Base-by-base conservation (phyloP, 2,113 vertebrate species). In the Tylochromis polylepis region DNA sequence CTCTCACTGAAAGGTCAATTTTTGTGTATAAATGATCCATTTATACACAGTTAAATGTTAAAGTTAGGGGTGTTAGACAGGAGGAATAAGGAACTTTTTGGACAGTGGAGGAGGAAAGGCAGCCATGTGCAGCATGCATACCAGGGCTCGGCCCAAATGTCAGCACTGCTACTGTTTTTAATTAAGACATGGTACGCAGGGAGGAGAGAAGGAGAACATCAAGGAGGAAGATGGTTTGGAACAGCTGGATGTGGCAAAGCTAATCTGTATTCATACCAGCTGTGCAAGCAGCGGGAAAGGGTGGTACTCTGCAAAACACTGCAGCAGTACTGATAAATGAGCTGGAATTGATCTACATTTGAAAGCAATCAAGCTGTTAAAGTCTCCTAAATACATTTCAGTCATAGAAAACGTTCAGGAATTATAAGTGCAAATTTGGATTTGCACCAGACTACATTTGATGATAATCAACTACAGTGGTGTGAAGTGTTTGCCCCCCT, bases 241-340 rank as follows among this genome's bases (percentile, higher is more conserved):
- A 90, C 95, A 94, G 92, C 88, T 95, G 93, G 90, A 92, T 85
- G 81, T 57, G 43, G 81, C 36, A 79, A 81, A 85, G 49, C 70
- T 34, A 75, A 46, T 79, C 86, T 88, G 70, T 75, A 85, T 85
- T 87, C 79, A 82, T 70, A 82, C 24, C 27, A 41, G 56, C 91
- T 90, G 89, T 88, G 85, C 49, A 27, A 81, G 90, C 81, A 67
- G 90, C 79, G 51, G 81, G 58, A 86, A 75, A 31, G 79, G 81
- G 60, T 65, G 59, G 38, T 36, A 72, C 41, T 29, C 31, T 83
- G 38, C 58, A 43, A 85, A 18, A 16, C n/a, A 82, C 36, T 22
- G 29, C 38, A 70, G 36, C 16, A 70, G n/a, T 38, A 18, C 27
- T 15, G 56, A 81, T 14, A 51, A 81, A 85, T 59, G 58, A 8